These are phyloP conservation scores for Phaethon lepturus DNA, from an alignment of 2,113 vertebrate genomes.

Conservation along the genomic window DNA sequence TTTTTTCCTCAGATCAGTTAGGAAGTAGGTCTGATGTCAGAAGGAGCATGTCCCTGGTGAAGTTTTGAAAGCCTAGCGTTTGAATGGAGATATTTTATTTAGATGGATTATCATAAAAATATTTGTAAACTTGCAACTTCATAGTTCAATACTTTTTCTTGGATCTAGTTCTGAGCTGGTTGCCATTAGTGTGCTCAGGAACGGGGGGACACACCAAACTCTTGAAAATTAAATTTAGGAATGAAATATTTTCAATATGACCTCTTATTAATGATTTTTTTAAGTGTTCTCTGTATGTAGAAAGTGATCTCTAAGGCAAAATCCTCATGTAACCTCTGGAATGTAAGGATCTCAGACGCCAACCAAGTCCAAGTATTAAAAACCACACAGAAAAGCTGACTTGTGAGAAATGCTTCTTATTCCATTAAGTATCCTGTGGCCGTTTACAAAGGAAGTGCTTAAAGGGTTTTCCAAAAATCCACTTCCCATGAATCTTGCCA, in stretches of 20 bases:
- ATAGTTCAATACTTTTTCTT: background rate
- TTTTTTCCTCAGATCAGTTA: background rate
- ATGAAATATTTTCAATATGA: background rate
- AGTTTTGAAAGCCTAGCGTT: background rate
- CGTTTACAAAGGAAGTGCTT: constrained; percentile 38
- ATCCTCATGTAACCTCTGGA: background rate
- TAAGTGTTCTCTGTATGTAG: background rate
- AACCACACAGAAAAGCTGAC: background rate
- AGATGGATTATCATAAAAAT: background rate
- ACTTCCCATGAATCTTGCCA: constrained; percentile 48
- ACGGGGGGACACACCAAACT: background rate
- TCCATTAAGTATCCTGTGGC: background rate
- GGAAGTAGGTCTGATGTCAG: background rate
- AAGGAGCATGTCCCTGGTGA: background rate
- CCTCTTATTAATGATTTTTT: background rate
- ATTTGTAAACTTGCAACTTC: background rate
- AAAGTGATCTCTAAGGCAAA: background rate
- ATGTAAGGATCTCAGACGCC: background rate
- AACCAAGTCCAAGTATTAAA: background rate
- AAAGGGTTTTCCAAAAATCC: constrained; percentile 39
- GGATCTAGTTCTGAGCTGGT: background rate
- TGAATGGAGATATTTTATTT: background rate
- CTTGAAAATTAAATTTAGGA: background rate
- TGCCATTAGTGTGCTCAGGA: background rate
- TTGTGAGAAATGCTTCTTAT: constrained; percentile 9